Percentiles rank a stretch among this genome's conserved stretches.
Evolutionary conservation across 2,113 vertebrate genomes (phyloP).

Genomic region (Zosterops borbonicus): DNA sequence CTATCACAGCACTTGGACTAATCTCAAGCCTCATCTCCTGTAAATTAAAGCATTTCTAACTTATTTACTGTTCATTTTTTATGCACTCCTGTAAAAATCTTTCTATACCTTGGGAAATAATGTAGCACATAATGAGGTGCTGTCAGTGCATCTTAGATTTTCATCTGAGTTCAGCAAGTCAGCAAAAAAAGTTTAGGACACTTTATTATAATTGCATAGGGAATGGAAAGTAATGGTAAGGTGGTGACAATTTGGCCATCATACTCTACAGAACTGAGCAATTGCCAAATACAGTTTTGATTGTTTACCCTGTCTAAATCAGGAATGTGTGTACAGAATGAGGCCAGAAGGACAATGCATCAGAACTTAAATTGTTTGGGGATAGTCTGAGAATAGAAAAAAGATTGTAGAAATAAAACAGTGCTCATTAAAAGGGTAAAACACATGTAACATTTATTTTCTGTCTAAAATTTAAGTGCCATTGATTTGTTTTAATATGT

Average conservation of each 20-base stretch:
- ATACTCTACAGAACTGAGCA: neutral
- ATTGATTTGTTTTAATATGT: neutral
- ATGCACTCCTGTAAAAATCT: neutral
- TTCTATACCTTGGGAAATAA: slow-evolving; percentile 20
- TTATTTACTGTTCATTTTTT: slow-evolving; percentile 30
- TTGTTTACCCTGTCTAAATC: slow-evolving; percentile 36
- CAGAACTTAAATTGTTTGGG: neutral
- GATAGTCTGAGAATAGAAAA: neutral
- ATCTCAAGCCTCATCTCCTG: neutral
- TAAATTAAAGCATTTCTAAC: slow-evolving; percentile 19
- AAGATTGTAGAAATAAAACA: neutral
- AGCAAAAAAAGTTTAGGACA: slow-evolving; percentile 41
- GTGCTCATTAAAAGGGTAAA: neutral
- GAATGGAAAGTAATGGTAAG: slow-evolving; percentile 22
- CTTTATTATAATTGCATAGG: neutral
- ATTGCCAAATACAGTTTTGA: slow-evolving; percentile 52
- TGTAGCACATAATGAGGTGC: neutral
- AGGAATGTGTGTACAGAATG: neutral
- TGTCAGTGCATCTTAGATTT: slow-evolving; percentile 18
- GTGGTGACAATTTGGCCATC: slow-evolving; percentile 34
- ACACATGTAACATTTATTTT: neutral
- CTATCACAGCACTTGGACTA: neutral
- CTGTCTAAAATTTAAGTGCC: neutral
- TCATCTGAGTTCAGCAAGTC: slow-evolving; percentile 36
- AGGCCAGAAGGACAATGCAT: neutral